phyloP scores from a whole-genome alignment of 2,888 invertebrate genomes.

The Dolichopus griseipennis region DNA sequence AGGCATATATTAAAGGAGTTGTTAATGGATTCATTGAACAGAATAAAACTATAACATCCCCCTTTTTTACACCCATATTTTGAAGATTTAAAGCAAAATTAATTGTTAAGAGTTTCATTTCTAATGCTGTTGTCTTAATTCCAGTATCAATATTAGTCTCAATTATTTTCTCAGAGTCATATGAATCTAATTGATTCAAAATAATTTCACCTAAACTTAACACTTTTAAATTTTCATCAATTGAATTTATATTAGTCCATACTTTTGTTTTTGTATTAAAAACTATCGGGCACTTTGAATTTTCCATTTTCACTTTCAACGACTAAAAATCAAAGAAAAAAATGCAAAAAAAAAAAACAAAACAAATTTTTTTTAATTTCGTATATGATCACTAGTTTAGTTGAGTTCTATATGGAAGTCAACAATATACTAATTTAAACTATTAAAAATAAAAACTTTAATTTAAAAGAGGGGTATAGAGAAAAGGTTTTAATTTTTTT shows the following conservation, averaged over 20 bases:
- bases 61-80: not conserved
- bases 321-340: too few relatives aligned
- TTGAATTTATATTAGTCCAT: not conserved
- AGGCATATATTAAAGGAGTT: conserved; percentile 12
- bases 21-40: conserved; percentile 6
- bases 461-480: too few relatives aligned
- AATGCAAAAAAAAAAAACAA: too few relatives aligned
- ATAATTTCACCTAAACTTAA: conserved; percentile 9
- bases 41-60: conserved; percentile 12
- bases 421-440: too few relatives aligned
- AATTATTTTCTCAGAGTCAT: conserved; percentile 11
- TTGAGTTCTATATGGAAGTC: too few relatives aligned
- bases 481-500: too few relatives aligned
- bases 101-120: conserved; percentile 2
- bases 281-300: not conserved
- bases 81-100: conserved; percentile 8
- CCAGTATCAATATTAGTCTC: conserved; percentile 11
- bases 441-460: too few relatives aligned
- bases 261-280: conserved; percentile 2
- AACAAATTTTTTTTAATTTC: too few relatives aligned
- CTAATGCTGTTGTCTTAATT: not conserved
- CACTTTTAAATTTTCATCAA: not conserved
- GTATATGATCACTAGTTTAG: too few relatives aligned
- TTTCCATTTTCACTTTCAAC: not conserved
- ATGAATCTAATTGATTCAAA: conserved; percentile 8